phyloP scores from a whole-genome alignment of 1,140 invertebrate genomes.

The Eriosoma lanigerum region DNA sequence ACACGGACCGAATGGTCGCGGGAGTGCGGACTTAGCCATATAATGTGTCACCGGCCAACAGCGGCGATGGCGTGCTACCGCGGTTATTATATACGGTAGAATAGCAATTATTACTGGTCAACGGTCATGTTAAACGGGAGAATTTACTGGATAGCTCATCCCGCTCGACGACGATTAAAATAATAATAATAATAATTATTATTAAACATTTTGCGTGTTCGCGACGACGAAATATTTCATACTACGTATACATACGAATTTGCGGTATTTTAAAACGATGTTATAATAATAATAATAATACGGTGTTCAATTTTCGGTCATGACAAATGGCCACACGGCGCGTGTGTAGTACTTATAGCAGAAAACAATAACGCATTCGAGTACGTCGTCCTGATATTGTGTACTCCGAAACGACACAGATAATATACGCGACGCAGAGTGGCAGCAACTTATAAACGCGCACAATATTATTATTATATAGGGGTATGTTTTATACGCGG shows the following conservation, averaged over 20 bases:
- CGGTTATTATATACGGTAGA: not conserved
- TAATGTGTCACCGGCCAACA: not conserved
- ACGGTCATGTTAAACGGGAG: constrained; percentile 16
- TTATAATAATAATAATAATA: no score
- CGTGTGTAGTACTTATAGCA: not conserved
- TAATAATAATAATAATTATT: constrained; percentile 18
- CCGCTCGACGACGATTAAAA: not conserved
- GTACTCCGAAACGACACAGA: not conserved
- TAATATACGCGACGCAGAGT: not conserved
- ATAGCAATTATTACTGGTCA: not conserved
- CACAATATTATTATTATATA: not conserved
- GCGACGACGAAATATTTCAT: no score
- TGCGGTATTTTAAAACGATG: no score
- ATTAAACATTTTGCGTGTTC: no score
- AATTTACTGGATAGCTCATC: not conserved
- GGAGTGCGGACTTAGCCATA: constrained; percentile 18
- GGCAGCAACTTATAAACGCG: not conserved
- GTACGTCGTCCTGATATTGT: not conserved
- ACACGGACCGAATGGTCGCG: constrained; percentile 1
- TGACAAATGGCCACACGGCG: not conserved
- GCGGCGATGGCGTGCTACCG: not conserved
- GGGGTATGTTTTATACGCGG: constrained; percentile 25
- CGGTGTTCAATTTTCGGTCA: no score
- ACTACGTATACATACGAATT: no score
- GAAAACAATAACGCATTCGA: not conserved